These are phyloP conservation scores for Gasteruption jaculator DNA, from an alignment of 2,888 invertebrate species.

Conservation along the genomic window DNA sequence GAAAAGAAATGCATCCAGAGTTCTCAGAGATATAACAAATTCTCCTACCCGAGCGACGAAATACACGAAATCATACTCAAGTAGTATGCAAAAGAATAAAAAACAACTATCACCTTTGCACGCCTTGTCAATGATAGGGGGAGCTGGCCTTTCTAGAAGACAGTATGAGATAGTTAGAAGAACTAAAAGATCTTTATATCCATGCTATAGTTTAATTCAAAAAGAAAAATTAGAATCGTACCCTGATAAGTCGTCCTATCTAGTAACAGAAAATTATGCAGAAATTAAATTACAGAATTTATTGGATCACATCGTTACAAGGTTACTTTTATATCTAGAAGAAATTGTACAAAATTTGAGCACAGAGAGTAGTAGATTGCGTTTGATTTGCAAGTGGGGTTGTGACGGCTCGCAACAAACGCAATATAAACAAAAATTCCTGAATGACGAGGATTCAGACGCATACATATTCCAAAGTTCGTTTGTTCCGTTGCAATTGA, in stretches of 20 bases:
- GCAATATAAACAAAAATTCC: slow-evolving; percentile 32
- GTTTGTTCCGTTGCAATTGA: slow-evolving; percentile 13
- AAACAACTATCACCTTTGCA: slow-evolving; percentile 1
- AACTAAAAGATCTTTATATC: slow-evolving; percentile 14
- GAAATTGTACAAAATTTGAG: too few species aligned
- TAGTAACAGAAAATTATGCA: slow-evolving; percentile 16
- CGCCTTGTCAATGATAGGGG: slow-evolving; percentile 15
- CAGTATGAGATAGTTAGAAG: slow-evolving; percentile 14
- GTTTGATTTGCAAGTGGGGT: slow-evolving; percentile 30
- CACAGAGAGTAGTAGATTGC: slow-evolving; percentile 16
- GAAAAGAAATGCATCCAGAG: neutral
- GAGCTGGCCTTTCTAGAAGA: slow-evolving; percentile 9
- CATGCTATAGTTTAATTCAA: slow-evolving; percentile 20
- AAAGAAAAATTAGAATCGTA: slow-evolving; percentile 22
- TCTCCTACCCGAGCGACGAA: neutral
- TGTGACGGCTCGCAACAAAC: slow-evolving; percentile 32
- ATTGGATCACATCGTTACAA: slow-evolving; percentile 19
- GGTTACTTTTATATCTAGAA: slow-evolving; percentile 19
- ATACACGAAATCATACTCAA: slow-evolving; percentile 1
- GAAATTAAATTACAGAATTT: slow-evolving; percentile 20
- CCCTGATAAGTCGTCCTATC: slow-evolving; percentile 1
- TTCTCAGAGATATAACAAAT: neutral
- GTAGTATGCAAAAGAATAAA: too few species aligned
- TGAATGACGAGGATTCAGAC: slow-evolving; percentile 24
- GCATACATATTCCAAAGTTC: slow-evolving; percentile 33